These are phyloP conservation scores for Brachionus sp. DNA, from an alignment of 1,140 invertebrate species.

Conservation along the genomic window DNA sequence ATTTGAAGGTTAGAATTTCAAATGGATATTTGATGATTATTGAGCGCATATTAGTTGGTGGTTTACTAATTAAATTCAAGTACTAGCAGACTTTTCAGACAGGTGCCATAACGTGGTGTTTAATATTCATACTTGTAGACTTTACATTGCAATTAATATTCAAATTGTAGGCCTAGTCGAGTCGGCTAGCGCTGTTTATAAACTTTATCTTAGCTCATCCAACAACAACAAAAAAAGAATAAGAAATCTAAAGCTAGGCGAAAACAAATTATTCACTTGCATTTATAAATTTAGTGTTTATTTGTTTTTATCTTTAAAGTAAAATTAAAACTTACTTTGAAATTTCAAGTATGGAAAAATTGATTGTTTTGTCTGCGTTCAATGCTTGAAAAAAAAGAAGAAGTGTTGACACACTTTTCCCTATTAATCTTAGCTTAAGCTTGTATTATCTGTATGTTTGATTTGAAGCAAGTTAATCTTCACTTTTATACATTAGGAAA, in stretches of 20 bases:
- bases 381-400: not conserved
- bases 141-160: conserved; percentile 16
- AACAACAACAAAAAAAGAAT: not conserved
- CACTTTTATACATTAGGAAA: not conserved
- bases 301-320: conserved; percentile 18
- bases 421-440: not conserved
- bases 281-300: conserved; percentile 26
- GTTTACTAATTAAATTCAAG: conserved; percentile 36
- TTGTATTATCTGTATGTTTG: not conserved
- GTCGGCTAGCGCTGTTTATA: conserved; percentile 13
- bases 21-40: not conserved
- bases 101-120: conserved; percentile 38
- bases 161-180: not conserved
- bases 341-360: conserved; percentile 22
- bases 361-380: conserved; percentile 7
- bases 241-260: not conserved
- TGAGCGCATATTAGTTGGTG: not conserved
- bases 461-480: conserved; percentile 12
- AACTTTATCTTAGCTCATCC: not conserved
- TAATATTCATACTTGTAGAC: conserved; percentile 4
- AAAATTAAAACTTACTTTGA: conserved; percentile 17
- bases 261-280: conserved; percentile 37
- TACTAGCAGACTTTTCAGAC: conserved; percentile 5
- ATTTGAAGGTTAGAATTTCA: not conserved
- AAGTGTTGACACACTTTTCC: conserved; percentile 30